Evolutionary conservation across 2,113 vertebrate genomes (phyloP), one percentile per base, ranked within the genome.

Genomic region (Phodopus roborovskii): DNA sequence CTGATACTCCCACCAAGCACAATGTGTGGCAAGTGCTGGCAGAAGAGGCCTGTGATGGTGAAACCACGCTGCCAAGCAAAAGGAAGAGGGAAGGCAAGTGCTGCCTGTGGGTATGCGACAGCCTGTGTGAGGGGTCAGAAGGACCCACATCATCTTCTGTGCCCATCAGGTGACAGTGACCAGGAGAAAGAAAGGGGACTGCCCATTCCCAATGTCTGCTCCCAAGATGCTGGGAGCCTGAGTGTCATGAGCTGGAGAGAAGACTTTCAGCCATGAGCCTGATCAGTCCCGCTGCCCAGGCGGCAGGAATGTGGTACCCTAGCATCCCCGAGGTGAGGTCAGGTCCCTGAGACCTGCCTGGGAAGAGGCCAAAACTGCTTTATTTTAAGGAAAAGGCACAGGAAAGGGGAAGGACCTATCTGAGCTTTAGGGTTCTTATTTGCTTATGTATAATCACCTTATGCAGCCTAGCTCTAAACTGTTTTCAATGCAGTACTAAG

Each of bases 1-100:
- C 4, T 11, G 30, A 2, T 0, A 4, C 5, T 8, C 4, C 74
- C 30, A 15, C 71, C 39, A 15, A 11, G 68, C 1, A 26, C 60
- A 5, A 2, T 4, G 20, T 3, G 24, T 45, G 7, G n/a, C 4
- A 36, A 84, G 82, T 28, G n/a, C 0, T 0, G 24, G 36, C 50
- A 30, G 82, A 26, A 28, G 81, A 56, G 15, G n/a, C 68, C 50
- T 16, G 1, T n/a, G 42, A 8, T 1, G 26, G 20, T 1, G 2
- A 45, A 42, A 20, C 15, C 60, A 33, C 13, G 2, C 26, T 45
- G n/a, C 82, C 39, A 64, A 45, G 58, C 39, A 22, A 22, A 45
- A 45, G 82, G 81, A 84, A 30, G 24, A 84, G n/a, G 15, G 26
- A 45, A 17, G 8, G 15, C 24, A 58, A 64, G 62, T 10, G 39